Evolutionary conservation across 1,140 invertebrate species (phyloP).

Genomic region (Pseudobourletiella spinata): DNA sequence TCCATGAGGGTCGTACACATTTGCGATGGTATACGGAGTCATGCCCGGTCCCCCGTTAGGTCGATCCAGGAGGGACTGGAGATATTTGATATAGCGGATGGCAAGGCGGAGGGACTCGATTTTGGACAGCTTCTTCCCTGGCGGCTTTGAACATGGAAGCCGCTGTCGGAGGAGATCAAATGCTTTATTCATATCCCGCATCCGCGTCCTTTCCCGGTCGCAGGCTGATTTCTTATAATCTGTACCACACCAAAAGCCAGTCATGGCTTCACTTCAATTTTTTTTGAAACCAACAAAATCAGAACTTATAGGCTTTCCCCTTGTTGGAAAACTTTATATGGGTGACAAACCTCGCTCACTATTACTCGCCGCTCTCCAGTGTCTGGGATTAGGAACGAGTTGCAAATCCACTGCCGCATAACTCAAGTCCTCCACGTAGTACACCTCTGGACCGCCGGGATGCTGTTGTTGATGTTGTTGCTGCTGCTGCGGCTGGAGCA

Average conservation of each 20-base stretch:
- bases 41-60: conserved; percentile 15
- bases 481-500: background rate
- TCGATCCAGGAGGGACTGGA: conserved; percentile 52
- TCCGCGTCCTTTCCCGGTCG: conserved; percentile 69
- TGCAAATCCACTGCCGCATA: conserved; percentile 29
- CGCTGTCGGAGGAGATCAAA: conserved; percentile 68
- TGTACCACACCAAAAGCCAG: conserved; percentile 42
- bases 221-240: conserved; percentile 78
- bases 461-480: conserved; percentile 4
- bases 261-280: background rate
- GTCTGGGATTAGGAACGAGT: conserved; percentile 31
- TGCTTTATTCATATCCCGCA: conserved; percentile 80
- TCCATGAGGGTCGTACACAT: conserved; percentile 10
- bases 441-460: conserved; percentile 2
- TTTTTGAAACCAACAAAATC: background rate
- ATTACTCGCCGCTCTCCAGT: conserved; percentile 26
- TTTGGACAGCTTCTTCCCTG: conserved; percentile 80
- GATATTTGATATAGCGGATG: conserved; percentile 67
- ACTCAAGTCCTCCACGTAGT: conserved; percentile 13
- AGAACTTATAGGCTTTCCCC: too few species aligned
- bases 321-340: too few species aligned
- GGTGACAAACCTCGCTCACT: conserved; percentile 35
- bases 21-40: background rate
- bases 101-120: conserved; percentile 76
- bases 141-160: conserved; percentile 59